These are phyloP conservation scores for Clistopyga incitator DNA, from an alignment of 2,888 invertebrate genomes.

Conservation along the genomic window DNA sequence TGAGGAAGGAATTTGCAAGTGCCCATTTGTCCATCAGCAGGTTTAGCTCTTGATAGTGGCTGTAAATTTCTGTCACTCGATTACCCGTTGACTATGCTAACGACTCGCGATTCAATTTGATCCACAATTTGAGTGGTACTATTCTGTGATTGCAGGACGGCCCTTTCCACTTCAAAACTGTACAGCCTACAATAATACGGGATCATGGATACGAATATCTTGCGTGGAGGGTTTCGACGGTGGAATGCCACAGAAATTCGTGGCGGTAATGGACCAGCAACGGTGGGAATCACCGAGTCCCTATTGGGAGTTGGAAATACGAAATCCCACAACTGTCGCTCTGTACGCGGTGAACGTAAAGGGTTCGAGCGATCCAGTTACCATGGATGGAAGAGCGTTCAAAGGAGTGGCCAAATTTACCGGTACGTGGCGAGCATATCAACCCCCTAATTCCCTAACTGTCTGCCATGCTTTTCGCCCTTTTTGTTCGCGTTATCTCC, in stretches of 20 bases:
- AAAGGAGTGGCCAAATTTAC: constrained; percentile 90
- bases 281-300: constrained; percentile 79
- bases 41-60: too few relatives aligned
- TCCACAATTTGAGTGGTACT: constrained; percentile 4
- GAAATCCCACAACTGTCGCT: constrained; percentile 86
- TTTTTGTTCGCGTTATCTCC: neutral
- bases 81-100: neutral
- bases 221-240: constrained; percentile 96
- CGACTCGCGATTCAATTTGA: neutral
- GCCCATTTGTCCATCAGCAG: too few relatives aligned
- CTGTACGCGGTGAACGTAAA: constrained; percentile 95
- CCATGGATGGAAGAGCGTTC: constrained; percentile 93
- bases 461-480: constrained; percentile 2
- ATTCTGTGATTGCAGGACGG: constrained; percentile 87
- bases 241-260: constrained; percentile 94
- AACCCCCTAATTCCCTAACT: constrained; percentile 11
- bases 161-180: constrained; percentile 96
- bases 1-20: too few relatives aligned
- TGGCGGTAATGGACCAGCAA: constrained; percentile 83
- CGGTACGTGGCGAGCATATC: constrained; percentile 72
- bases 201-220: constrained; percentile 93
- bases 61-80: too few relatives aligned
- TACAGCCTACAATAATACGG: constrained; percentile 93
- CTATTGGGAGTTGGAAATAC: constrained; percentile 82
- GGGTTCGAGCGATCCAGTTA: constrained; percentile 93